Conservation (phyloP, 2,113 vertebrate genomes). For the Odocoileus virginianus region DNA sequence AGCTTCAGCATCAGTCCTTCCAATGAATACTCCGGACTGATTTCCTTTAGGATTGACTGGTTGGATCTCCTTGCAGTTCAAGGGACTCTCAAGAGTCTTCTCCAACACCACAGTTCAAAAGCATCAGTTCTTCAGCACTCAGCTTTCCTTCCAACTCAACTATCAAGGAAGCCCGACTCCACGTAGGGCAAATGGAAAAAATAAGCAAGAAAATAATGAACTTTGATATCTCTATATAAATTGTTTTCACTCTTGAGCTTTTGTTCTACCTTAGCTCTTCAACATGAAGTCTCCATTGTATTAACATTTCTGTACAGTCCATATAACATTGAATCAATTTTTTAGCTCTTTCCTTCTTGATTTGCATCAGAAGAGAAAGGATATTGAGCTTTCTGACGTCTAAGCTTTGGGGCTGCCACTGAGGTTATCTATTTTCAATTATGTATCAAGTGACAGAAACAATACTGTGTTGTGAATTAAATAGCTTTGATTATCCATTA, state of each 20-base stretch:
- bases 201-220: background rate
- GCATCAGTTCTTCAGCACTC: background rate
- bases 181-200: background rate
- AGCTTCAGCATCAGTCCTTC: background rate
- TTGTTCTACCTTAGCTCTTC: background rate
- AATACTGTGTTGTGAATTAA: constrained; percentile 64
- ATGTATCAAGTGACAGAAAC: constrained; percentile 40
- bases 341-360: background rate
- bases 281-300: background rate
- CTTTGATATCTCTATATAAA: background rate
- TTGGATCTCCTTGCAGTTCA: background rate
- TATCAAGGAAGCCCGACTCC: background rate
- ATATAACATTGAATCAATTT: background rate
- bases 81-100: background rate
- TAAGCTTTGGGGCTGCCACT: constrained; percentile 27
- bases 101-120: background rate
- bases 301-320: background rate
- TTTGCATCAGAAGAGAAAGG: background rate
- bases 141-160: background rate
- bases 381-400: background rate
- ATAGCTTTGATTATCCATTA: constrained; percentile 63
- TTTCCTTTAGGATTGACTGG: background rate
- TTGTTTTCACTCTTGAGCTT: background rate
- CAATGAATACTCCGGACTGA: background rate
- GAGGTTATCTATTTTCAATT: constrained; percentile 67